Evolutionary conservation across 1,140 invertebrate species (phyloP), one percentile per base, ranked within the genome.

Genomic region (Mylabris phalerata): DNA sequence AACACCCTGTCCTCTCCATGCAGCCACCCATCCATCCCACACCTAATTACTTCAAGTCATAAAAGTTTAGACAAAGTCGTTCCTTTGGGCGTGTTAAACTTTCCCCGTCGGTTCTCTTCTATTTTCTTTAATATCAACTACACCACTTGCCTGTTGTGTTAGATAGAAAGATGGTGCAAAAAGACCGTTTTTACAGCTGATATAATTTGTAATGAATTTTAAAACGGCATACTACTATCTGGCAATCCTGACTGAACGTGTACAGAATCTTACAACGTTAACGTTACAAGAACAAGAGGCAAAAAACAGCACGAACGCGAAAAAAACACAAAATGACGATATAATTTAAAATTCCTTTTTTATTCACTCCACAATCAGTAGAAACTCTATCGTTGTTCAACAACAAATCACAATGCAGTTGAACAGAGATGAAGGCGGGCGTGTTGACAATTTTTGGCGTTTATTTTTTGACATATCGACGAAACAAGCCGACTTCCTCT

Each of bases 261-360:
- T 92, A 92, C 74, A 92, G 95, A 4, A 80, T 98, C 6, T 80
- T 92, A 67, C 89, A 93, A 51, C 26, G 19, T 48, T 41, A 4
- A 32, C 32, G 4, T 32, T 32, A 32, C 19, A 19, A 19, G 7
- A 32, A 32, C 32, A 32, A 32, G 7, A 4, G 3, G 4, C n/a
- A 32, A 32, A 32, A 32, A 5, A 32, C 4, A 32, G 7, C 4
- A 32, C 19, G 19, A 19, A 19, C 19, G 19, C 19, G 19, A 32
- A 32, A 32, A 3, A 32, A 32, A 4, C 4, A 32, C 32, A 5
- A 32, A 7, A 32, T 32, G 32, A 32, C 3, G 19, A 45, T 45
- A 54, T 43, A 45, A 54, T 45, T 43, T 54, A 19, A 45, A 54
- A 27, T n/a, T 9, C 13, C 19, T 9, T 4, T 24, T 47, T 13